Evolutionary conservation across 2,888 invertebrate species (phyloP).

Genomic region (Leucophenga maculata): DNA sequence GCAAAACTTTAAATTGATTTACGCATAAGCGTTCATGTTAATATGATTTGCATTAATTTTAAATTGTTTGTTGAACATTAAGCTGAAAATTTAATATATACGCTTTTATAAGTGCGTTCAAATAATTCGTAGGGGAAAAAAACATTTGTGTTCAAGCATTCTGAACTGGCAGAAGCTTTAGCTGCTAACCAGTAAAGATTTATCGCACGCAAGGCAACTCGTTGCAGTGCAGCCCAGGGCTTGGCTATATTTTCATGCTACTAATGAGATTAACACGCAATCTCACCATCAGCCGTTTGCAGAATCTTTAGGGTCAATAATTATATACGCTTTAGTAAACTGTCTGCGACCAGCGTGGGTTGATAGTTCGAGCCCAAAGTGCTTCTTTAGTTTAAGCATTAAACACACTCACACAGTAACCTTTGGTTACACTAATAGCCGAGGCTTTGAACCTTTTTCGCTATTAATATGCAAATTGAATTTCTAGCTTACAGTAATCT

Average conservation of each 20-base stretch:
- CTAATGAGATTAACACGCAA: slow-evolving; percentile 19
- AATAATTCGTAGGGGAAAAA: slow-evolving; percentile 30
- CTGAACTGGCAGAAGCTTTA: background rate
- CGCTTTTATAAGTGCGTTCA: slow-evolving; percentile 43
- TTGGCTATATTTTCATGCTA: background rate
- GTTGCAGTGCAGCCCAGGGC: background rate
- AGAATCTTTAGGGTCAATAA: background rate
- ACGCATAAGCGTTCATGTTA: slow-evolving; percentile 20
- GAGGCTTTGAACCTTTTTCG: too few relatives aligned
- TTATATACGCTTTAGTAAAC: background rate
- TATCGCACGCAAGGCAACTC: background rate
- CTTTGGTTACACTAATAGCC: too few relatives aligned
- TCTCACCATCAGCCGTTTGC: background rate
- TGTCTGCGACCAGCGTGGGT: background rate
- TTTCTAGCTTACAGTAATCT: too few relatives aligned
- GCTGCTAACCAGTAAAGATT: background rate
- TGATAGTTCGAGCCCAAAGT: too few relatives aligned
- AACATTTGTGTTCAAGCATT: background rate
- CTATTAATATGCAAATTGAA: too few relatives aligned
- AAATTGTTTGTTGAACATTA: slow-evolving; percentile 5
- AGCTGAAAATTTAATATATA: background rate
- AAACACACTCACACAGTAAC: too few relatives aligned
- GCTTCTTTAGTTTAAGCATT: too few relatives aligned
- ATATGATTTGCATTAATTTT: slow-evolving; percentile 7
- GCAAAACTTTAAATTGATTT: slow-evolving; percentile 57